Conservation (phyloP, 1,140 invertebrate genomes). For the Rhysida immarginata region DNA sequence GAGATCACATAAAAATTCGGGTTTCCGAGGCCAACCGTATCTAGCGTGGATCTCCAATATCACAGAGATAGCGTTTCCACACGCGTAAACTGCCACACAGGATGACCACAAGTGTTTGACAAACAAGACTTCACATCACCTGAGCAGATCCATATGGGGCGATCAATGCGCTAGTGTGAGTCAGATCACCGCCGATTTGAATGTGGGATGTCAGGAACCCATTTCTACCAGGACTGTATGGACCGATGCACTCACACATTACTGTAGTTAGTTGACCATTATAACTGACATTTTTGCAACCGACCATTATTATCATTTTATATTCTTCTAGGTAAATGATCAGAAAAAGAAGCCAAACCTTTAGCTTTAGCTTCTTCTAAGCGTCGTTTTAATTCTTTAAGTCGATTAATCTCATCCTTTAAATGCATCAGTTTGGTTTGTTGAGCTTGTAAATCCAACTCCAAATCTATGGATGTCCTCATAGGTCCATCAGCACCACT, state of each 20-base stretch:
- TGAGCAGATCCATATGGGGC: too few species aligned
- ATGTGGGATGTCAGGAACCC: too few species aligned
- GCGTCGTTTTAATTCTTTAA: constrained; percentile 55
- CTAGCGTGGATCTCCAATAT: too few species aligned
- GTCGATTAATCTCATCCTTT: constrained; percentile 61
- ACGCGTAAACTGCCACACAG: too few species aligned
- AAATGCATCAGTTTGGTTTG: constrained; percentile 63
- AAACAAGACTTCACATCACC: too few species aligned
- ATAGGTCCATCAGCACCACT: constrained; percentile 30
- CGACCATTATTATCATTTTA: background rate
- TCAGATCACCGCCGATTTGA: too few species aligned
- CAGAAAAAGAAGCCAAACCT: constrained; percentile 9
- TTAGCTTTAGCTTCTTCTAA: constrained; percentile 48
- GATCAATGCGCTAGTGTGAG: too few species aligned
- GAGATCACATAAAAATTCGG: too few species aligned
- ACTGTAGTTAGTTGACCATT: background rate
- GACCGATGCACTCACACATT: background rate
- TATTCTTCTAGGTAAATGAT: background rate
- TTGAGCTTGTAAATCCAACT: constrained; percentile 78
- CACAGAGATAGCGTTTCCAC: too few species aligned
- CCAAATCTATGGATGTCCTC: constrained; percentile 77
- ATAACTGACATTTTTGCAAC: background rate
- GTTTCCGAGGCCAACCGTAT: too few species aligned
- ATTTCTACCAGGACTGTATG: too few species aligned
- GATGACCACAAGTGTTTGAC: too few species aligned